Conservation (phyloP, 2,797 vertebrate species). For the Mus minutoides region DNA sequence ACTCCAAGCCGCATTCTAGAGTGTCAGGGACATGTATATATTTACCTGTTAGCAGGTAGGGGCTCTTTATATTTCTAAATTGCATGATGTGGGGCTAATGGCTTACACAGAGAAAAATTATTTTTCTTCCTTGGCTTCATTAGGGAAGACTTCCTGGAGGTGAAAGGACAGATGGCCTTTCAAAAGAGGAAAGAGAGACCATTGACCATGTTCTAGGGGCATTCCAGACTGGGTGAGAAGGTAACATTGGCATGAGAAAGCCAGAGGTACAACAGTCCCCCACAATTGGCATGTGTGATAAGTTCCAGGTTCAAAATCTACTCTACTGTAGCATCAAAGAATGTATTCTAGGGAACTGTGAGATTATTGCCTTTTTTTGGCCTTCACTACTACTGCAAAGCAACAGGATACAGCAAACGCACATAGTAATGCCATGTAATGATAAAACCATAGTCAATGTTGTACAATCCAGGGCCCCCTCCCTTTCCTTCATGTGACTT, state of each 20-base stretch:
- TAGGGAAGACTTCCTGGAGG: slow-evolving; percentile 51
- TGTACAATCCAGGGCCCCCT: not conserved
- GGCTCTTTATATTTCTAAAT: not conserved
- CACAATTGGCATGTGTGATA: not conserved
- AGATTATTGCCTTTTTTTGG: not conserved
- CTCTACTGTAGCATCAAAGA: not conserved
- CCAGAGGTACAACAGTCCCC: slow-evolving; percentile 2
- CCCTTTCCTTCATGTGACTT: slow-evolving; percentile 47
- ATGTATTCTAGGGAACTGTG: slow-evolving; percentile 5
- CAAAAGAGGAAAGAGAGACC: slow-evolving; percentile 58
- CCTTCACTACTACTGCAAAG: not conserved
- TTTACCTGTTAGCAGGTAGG: not conserved
- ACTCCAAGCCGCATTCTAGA: slow-evolving; percentile 41
- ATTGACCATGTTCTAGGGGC: slow-evolving; percentile 30
- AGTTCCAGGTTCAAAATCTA: slow-evolving; percentile 17
- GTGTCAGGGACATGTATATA: not conserved
- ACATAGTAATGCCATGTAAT: not conserved
- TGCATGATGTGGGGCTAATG: not conserved
- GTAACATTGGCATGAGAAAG: not conserved
- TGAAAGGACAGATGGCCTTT: slow-evolving; percentile 34
- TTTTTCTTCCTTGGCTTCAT: slow-evolving; percentile 7
- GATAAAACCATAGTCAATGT: not conserved
- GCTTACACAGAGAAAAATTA: slow-evolving; percentile 9
- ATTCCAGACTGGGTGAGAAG: slow-evolving; percentile 12
- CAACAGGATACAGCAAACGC: not conserved